Conservation (phyloP, 2,113 vertebrate genomes). For the Eudyptes chrysolophus region DNA sequence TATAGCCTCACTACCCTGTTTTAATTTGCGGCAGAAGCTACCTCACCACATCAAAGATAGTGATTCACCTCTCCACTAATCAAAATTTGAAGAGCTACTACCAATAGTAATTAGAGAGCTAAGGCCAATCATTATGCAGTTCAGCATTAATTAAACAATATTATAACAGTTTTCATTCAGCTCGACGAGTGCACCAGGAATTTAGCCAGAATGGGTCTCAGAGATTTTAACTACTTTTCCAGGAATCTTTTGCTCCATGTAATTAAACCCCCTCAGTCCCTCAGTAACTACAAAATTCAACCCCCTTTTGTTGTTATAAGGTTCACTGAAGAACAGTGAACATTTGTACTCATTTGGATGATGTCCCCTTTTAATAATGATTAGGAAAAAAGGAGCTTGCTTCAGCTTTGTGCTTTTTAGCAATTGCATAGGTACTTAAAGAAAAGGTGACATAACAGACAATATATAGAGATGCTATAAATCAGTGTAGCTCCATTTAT, state of each 20-base stretch:
- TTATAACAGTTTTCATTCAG: neutral
- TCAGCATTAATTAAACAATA: constrained; percentile 59
- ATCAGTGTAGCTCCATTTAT: neutral
- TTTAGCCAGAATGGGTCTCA: neutral
- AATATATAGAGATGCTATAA: neutral
- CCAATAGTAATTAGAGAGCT: constrained; percentile 51
- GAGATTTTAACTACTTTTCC: constrained; percentile 18
- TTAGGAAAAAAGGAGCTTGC: neutral
- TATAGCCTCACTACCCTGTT: constrained; percentile 36
- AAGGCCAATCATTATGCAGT: constrained; percentile 31
- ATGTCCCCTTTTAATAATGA: neutral
- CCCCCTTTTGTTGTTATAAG: neutral
- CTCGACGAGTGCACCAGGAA: neutral
- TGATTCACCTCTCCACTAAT: constrained; percentile 48
- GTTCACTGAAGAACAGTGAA: neutral
- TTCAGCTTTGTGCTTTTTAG: neutral
- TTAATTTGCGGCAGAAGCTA: constrained; percentile 34
- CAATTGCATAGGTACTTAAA: neutral
- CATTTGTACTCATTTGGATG: neutral
- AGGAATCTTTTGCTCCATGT: neutral
- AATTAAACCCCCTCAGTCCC: neutral
- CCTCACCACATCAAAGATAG: constrained; percentile 53
- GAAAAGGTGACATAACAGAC: neutral
- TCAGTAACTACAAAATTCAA: neutral
- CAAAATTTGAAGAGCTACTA: constrained; percentile 60